Base-by-base conservation (phyloP, 2,888 invertebrate species). In the Malacosoma neustria region DNA sequence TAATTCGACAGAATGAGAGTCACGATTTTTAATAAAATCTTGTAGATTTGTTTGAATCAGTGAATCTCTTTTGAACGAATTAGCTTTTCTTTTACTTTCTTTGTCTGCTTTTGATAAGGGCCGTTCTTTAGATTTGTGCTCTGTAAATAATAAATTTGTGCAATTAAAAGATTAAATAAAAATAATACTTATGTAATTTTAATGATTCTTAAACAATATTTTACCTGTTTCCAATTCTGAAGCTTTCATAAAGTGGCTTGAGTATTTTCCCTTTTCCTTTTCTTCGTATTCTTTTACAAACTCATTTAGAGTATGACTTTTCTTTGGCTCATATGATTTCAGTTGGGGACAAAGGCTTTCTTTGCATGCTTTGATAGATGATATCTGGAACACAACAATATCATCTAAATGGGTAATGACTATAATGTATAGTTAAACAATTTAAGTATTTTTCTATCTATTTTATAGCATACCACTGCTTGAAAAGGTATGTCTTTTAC, bases 381-480 rank as follows among this genome's bases (percentile, higher is more conserved):
- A 71, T 61, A 92, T 87, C 92, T 92, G 51, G 30, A 85, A 35
- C n/a, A n/a, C n/a, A n/a, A n/a, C n/a, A n/a, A n/a, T n/a, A n/a
- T n/a, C n/a, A n/a, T n/a, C n/a, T n/a, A n/a, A n/a, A n/a, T n/a
- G n/a, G n/a, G n/a, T n/a, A n/a, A n/a, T n/a, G n/a, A n/a, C n/a
- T n/a, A n/a, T n/a, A n/a, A n/a, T n/a, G n/a, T n/a, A n/a, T n/a
- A n/a, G n/a, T n/a, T n/a, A n/a, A n/a, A n/a, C n/a, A n/a, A n/a
- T n/a, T n/a, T n/a, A n/a, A n/a, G n/a, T n/a, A n/a, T n/a, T n/a
- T n/a, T n/a, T n/a, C n/a, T n/a, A n/a, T n/a, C n/a, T n/a, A n/a
- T n/a, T n/a, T n/a, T n/a, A n/a, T n/a, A n/a, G n/a, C n/a, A n/a
- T n/a, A n/a, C n/a, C n/a, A n/a, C n/a, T n/a, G n/a, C n/a, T n/a